Evolutionary conservation across 1,140 invertebrate genomes (phyloP).

Genomic region (Drosophila nannoptera): DNA sequence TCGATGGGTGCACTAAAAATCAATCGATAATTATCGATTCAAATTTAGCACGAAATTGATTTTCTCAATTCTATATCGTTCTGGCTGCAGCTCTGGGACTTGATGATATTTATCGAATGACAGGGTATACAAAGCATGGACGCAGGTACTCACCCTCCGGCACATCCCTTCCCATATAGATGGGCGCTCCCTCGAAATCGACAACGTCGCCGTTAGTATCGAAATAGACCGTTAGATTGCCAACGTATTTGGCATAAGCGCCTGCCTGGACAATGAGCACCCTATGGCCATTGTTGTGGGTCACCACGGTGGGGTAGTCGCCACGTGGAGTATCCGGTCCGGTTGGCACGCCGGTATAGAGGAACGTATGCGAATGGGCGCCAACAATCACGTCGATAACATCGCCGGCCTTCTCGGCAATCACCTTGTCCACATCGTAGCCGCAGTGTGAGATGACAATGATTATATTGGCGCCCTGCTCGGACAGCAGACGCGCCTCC

Average conservation of each 20-base stretch:
- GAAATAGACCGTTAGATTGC: conserved; percentile 86
- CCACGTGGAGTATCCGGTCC: conserved; percentile 81
- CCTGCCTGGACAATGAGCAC: conserved; percentile 87
- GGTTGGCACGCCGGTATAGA: conserved; percentile 83
- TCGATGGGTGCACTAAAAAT: no score
- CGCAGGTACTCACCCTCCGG: conserved; percentile 81
- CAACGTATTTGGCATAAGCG: conserved; percentile 87
- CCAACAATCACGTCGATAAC: conserved; percentile 91
- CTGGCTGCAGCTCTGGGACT: no score
- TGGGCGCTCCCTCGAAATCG: conserved; percentile 86
- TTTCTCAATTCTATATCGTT: no score
- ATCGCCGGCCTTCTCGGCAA: conserved; percentile 83
- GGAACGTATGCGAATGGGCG: conserved; percentile 91
- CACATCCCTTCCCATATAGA: conserved; percentile 84
- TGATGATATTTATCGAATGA: neutral
- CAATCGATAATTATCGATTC: conserved; percentile 4
- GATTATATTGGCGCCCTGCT: conserved; percentile 85
- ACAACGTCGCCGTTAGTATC: conserved; percentile 85
- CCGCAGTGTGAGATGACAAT: conserved; percentile 90
- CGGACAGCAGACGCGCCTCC: conserved; percentile 83
- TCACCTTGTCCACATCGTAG: conserved; percentile 84
- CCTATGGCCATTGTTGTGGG: conserved; percentile 80
- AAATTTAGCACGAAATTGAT: no score
- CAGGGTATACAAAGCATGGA: neutral
- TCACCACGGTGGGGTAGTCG: conserved; percentile 84